A percentile compares a stretch with the other conserved stretches of the same genome.
These are phyloP conservation scores for Acromyrmex heyeri DNA, from an alignment of 1,140 invertebrate genomes.

Conservation along the genomic window DNA sequence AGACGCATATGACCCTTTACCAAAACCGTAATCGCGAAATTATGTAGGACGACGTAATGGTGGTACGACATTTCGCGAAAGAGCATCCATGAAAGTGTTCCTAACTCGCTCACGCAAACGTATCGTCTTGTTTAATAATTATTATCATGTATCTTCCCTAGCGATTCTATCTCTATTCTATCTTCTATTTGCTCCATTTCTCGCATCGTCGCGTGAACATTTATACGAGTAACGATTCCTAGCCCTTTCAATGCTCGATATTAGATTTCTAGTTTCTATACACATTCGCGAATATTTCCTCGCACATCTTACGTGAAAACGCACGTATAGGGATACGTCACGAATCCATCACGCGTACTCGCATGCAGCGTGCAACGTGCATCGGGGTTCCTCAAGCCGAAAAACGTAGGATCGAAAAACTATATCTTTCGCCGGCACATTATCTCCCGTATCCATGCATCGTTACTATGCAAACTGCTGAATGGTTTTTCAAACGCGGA, in stretches of 20 bases:
- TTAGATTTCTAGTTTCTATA: neutral
- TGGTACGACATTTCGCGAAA: conserved; percentile 6
- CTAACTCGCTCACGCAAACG: neutral
- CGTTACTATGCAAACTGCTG: conserved; percentile 37
- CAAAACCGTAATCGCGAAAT: conserved; percentile 49
- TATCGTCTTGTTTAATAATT: conserved; percentile 70
- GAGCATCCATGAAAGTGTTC: conserved; percentile 40
- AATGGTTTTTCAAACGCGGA: neutral
- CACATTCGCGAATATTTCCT: neutral
- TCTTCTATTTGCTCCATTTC: neutral
- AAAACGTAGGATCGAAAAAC: neutral
- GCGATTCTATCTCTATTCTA: neutral
- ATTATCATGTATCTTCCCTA: neutral
- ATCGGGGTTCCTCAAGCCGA: conserved; percentile 9
- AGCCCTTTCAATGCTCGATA: neutral
- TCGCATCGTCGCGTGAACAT: neutral
- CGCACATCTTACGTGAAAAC: neutral
- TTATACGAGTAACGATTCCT: neutral
- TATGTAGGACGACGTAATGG: conserved; percentile 45
- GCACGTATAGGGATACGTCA: neutral
- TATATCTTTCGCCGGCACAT: conserved; percentile 9
- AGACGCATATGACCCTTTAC: conserved; percentile 2
- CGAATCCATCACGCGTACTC: neutral
- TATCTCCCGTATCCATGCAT: conserved; percentile 25
- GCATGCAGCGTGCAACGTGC: neutral